These are phyloP conservation scores for Lepetodrilus schrolli DNA, from an alignment of 2,888 invertebrate species.

Conservation along the genomic window DNA sequence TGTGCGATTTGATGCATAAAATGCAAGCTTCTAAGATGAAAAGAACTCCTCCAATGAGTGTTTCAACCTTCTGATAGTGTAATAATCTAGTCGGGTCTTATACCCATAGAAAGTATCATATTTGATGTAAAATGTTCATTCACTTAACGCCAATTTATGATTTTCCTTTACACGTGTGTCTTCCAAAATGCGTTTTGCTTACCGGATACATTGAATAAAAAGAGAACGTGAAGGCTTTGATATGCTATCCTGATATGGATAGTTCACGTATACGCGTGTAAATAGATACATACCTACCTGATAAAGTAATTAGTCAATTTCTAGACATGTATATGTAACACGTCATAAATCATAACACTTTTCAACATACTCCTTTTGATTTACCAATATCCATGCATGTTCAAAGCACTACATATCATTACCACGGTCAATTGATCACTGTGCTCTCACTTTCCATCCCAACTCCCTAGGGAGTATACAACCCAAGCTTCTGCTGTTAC, in stretches of 20 bases:
- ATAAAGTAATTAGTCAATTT: no score
- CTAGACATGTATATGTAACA: no score
- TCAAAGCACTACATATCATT: no score
- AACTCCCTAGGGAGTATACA: no score
- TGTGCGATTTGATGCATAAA: constrained; percentile 23
- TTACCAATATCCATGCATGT: no score
- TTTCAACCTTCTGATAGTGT: not conserved
- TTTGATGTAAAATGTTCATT: not conserved
- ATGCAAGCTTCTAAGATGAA: not conserved
- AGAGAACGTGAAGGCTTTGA: not conserved
- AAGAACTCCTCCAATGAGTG: not conserved
- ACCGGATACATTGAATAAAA: not conserved
- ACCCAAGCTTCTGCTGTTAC: no score
- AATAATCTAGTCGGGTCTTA: not conserved
- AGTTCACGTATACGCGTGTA: no score
- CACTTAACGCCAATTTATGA: constrained; percentile 1
- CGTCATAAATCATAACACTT: no score
- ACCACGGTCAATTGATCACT: no score
- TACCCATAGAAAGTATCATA: not conserved
- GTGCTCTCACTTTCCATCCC: no score
- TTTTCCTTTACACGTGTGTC: not conserved
- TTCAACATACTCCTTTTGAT: no score
- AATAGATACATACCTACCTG: no score
- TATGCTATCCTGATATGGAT: not conserved
- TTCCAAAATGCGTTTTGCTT: not conserved